Evolutionary conservation across 2,888 invertebrate genomes (phyloP), one percentile per base, ranked within the genome.

Genomic region (Perizoma affinitatum): DNA sequence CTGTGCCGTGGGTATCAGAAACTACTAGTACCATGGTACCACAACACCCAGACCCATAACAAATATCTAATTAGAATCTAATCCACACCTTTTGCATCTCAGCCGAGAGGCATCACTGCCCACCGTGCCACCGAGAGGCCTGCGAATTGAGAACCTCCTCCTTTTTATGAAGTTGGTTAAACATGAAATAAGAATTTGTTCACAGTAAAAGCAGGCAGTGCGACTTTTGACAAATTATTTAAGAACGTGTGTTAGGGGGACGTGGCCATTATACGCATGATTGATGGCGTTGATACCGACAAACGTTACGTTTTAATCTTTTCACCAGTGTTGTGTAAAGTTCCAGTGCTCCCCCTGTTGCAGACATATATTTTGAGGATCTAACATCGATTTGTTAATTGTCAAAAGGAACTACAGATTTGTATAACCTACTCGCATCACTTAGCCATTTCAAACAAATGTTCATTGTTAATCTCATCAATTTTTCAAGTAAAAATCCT

Each of bases 171-270:
- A 22, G 22, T 22, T 22, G 22, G 22, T 22, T 22, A 79, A 82
- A 84, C 83, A 80, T 75, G 74, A 74, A 73, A 80, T 81, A 82
- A 80, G 77, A 79, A 77, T 80, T 73, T 76, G 81, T 78, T 82
- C 75, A 70, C 72, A 74, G 77, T 78, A 80, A 77, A 81, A 79
- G 82, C 81, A 75, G 78, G 77, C 78, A 79, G 81, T 79, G 81
- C 78, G 82, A 83, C 78, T 88, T 85, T 84, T 92, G 91, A 92
- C 90, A 92, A 92, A 92, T 92, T 90, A 91, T 90, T 90, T 87
- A 87, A 88, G 90, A 82, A 90, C 91, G 90, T 91, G 91, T 88
- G 85, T 85, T 75, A 84, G 22, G 83, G 84, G 83, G 83, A 86
- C 87, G 83, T 80, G 83, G 84, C 83, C 82, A 86, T 90, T 89